Evolutionary conservation across 2,888 invertebrate genomes (phyloP).

Genomic region (Chloroclystis v-ata): DNA sequence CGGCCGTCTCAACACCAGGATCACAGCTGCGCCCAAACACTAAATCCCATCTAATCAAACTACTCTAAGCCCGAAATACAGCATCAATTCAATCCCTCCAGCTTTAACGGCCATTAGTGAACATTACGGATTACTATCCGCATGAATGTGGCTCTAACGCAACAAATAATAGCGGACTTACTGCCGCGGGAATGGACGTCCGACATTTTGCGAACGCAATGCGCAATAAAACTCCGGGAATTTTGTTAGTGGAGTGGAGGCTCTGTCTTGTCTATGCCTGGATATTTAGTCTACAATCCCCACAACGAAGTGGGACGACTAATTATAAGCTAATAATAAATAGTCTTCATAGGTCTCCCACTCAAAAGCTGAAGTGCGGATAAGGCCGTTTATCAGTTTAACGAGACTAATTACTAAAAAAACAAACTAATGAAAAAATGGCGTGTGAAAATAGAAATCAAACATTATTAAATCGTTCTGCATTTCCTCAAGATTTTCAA

Average conservation of each 20-base stretch:
- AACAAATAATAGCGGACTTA: conserved; percentile 23
- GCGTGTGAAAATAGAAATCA: too few species aligned
- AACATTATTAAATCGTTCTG: not conserved
- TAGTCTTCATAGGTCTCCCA: too few species aligned
- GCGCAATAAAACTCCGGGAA: conserved; percentile 45
- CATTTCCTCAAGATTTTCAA: not conserved
- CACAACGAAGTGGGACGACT: too few species aligned
- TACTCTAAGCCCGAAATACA: conserved; percentile 1
- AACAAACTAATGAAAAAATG: too few species aligned
- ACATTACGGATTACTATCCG: conserved; percentile 18
- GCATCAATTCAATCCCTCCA: conserved; percentile 10
- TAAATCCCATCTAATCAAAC: not conserved
- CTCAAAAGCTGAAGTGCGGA: too few species aligned
- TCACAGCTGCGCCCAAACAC: not conserved
- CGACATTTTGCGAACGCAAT: conserved; percentile 34
- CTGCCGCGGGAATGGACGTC: conserved; percentile 32
- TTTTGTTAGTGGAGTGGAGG: conserved; percentile 34
- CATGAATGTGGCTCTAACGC: conserved; percentile 19
- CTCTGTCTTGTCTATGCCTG: conserved; percentile 7
- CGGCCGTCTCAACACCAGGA: not conserved
- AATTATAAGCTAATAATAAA: too few species aligned
- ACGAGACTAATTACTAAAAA: too few species aligned
- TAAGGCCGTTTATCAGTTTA: too few species aligned
- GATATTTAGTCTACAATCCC: not conserved
- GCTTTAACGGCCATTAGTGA: conserved; percentile 20